Conservation (phyloP, 2,797 vertebrate genomes). For the Aldrovandia affinis region DNA sequence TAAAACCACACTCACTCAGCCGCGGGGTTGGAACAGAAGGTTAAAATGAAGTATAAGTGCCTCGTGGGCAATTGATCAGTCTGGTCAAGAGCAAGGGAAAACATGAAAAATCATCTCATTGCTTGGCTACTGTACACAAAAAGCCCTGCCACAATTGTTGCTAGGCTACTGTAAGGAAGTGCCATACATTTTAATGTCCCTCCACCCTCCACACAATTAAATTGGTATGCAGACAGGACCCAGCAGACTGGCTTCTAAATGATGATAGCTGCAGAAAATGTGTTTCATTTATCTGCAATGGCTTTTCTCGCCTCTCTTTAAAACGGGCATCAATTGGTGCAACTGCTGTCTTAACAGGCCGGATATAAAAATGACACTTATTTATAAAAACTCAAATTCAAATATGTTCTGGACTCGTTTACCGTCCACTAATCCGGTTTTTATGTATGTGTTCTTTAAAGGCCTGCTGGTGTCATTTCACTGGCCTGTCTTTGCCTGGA, state of each 20-base stretch:
- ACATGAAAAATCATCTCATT: not conserved
- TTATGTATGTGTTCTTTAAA: not conserved
- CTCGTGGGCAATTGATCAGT: not conserved
- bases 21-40: not conserved
- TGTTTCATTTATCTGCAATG: not conserved
- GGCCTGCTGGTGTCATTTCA: not conserved
- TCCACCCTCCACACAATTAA: not conserved
- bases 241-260: not conserved
- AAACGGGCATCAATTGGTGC: not conserved
- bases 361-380: not conserved
- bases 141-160: conserved; percentile 63
- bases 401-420: too few species aligned
- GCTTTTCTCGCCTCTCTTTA: not conserved
- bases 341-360: not conserved
- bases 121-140: conserved; percentile 50
- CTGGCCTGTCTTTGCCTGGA: not conserved
- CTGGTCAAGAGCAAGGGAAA: not conserved
- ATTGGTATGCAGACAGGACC: not conserved
- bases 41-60: not conserved
- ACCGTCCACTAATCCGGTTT: not conserved
- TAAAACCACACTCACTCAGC: not conserved
- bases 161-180: conserved; percentile 73
- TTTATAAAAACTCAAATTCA: too few species aligned
- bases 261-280: not conserved
- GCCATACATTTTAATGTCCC: conserved; percentile 66